Evolutionary conservation across 2,797 vertebrate species (phyloP).

Genomic region (Oophaga sylvatica): DNA sequence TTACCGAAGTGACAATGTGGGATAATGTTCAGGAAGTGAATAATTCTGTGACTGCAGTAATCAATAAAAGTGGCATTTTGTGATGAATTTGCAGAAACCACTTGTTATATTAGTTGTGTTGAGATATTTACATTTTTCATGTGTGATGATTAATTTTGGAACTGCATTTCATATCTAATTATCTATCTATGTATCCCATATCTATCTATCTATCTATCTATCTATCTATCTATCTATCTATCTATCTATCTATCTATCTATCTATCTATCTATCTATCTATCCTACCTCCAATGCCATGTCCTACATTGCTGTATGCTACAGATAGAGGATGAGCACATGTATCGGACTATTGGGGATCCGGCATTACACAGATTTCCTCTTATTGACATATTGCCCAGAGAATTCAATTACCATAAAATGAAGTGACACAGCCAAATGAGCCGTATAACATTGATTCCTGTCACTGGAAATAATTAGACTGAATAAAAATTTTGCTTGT

Average conservation of each 20-base stretch:
- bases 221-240: not conserved
- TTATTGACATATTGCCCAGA: constrained; percentile 10
- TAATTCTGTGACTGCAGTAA: too few relatives aligned
- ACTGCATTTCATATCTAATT: too few relatives aligned
- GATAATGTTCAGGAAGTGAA: too few relatives aligned
- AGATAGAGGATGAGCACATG: not conserved
- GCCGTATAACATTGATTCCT: constrained; percentile 31
- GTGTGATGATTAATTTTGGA: too few relatives aligned
- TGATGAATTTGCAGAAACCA: too few relatives aligned
- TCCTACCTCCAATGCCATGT: not conserved
- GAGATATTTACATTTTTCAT: too few relatives aligned
- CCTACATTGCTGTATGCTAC: not conserved
- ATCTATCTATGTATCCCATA: not conserved
- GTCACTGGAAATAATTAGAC: constrained; percentile 38
- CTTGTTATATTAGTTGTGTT: too few relatives aligned
- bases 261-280: not conserved
- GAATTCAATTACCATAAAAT: constrained; percentile 57
- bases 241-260: not conserved
- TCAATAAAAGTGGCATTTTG: too few relatives aligned
- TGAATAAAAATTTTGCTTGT: constrained; percentile 64
- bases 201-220: not conserved
- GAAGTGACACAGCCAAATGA: constrained; percentile 26
- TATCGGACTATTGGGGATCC: not conserved
- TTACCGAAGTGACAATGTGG: too few relatives aligned
- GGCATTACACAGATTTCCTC: not conserved